A percentile compares a stretch with the other conserved stretches of the same genome.
These are phyloP conservation scores for Cichlasoma orientale DNA, from an alignment of 2,797 vertebrate genomes.

Conservation along the genomic window DNA sequence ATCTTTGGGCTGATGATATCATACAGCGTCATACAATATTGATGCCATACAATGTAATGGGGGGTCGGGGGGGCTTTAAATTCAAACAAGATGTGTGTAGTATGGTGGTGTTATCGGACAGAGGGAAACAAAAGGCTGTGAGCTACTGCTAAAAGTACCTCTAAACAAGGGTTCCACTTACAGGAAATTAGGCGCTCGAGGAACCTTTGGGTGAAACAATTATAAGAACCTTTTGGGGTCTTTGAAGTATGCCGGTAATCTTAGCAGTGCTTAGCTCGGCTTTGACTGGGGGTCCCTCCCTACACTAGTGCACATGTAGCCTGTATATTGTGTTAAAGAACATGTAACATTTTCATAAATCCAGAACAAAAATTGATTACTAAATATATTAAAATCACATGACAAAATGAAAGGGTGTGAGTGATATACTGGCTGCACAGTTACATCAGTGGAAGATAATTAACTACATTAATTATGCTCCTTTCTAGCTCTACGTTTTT, in stretches of 20 bases:
- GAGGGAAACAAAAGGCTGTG: too few species aligned
- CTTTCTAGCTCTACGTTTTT: too few species aligned
- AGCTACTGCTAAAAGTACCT: background rate
- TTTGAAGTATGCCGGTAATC: background rate
- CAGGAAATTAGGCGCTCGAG: background rate
- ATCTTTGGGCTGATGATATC: accelerated
- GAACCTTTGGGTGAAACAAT: background rate
- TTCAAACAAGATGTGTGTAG: too few species aligned
- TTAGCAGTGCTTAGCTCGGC: background rate
- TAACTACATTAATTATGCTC: too few species aligned
- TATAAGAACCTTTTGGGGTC: too few species aligned
- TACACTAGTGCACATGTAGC: too few species aligned
- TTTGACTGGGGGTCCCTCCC: background rate
- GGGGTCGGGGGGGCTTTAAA: too few species aligned
- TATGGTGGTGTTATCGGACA: too few species aligned
- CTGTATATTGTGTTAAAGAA: background rate
- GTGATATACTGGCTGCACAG: background rate
- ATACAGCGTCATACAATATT: accelerated
- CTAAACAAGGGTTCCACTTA: background rate
- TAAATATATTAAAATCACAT: too few species aligned
- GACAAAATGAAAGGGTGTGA: too few species aligned
- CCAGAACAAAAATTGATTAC: background rate
- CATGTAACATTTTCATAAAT: background rate
- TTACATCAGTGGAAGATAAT: too few species aligned
- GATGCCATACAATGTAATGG: background rate